Evolutionary conservation across 1,140 invertebrate genomes (phyloP), one percentile per base, ranked within the genome.

Genomic region (Drosophila orena): DNA sequence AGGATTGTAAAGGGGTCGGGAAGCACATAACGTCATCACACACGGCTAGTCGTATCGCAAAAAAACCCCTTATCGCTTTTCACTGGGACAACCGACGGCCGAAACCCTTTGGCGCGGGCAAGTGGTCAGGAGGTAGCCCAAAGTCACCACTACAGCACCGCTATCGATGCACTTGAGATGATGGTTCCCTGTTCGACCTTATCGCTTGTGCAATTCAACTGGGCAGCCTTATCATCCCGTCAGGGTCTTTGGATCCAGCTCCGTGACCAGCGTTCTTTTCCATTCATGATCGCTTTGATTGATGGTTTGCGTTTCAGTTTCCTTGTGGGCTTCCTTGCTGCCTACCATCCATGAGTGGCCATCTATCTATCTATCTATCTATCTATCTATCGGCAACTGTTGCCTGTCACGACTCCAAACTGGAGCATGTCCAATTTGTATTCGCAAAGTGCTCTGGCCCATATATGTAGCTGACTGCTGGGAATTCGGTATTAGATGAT

Each of bases 161-260:
- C 42, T 70, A 56, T 70, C 64, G 27, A 49, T 70, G 68, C 68
- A 70, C 68, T 71, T 42, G 42, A 71, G 42, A 44, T 44, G 42
- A 38, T 38, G n/a, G 35, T 11, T 15, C 37, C 46, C 14, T 3
- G 14, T 15, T 58, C 34, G n/a, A 22, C 35, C 64, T 71, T 71
- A 71, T 71, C 66, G 52, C 10, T 70, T 70, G 52, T 70, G 68
- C 68, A 71, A 70, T 71, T 40, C 35, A 12, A 22, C 5, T 65
- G 64, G 38, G n/a, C 62, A 44, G 37, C 14, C 61, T 62, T 65
- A 65, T 62, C 30, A 20, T 20, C 10, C 10, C 12, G 15, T 8
- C 24, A 34, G 59, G 53, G 37, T 40, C 54, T 61, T 14, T 1
- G 11, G 3, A 60, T 17, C 22, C 22, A 20, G 42, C 14, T 17